Conservation (phyloP, 2,888 invertebrate species). For the Drosophila peninsularis region DNA sequence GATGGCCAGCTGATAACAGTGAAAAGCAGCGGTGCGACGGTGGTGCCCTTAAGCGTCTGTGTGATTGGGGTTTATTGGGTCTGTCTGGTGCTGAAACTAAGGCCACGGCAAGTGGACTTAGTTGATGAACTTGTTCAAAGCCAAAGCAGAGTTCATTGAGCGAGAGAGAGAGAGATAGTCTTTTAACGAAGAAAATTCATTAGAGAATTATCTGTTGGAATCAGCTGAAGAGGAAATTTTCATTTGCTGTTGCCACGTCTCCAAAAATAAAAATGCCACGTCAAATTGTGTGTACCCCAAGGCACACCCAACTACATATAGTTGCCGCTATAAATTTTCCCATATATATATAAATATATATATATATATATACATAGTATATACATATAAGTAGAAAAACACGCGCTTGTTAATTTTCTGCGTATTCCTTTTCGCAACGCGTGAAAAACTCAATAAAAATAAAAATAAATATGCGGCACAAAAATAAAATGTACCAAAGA, state of each 20-base stretch:
- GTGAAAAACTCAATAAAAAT: constrained; percentile 53
- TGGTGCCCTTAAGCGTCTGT: constrained; percentile 26
- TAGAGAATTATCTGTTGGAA: constrained; percentile 11
- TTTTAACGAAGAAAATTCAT: constrained; percentile 3
- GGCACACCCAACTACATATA: constrained; percentile 1
- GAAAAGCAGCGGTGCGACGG: constrained; percentile 4
- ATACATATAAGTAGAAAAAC: constrained; percentile 38
- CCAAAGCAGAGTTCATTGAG: constrained; percentile 11
- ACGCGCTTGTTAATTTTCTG: constrained; percentile 59
- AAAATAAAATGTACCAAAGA: constrained; percentile 47
- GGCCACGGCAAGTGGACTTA: constrained; percentile 43
- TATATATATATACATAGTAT: constrained; percentile 4
- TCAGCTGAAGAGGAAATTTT: constrained; percentile 19
- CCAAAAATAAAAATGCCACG: constrained; percentile 42
- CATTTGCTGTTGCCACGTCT: constrained; percentile 42
- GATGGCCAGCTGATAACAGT: constrained; percentile 46
- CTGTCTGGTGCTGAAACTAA: constrained; percentile 24
- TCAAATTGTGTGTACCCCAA: constrained; percentile 5
- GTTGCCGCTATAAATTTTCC: constrained; percentile 27
- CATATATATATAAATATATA: constrained; percentile 18
- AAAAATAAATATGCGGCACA: constrained; percentile 28
- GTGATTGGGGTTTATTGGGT: constrained; percentile 15
- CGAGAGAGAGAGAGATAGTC: constrained; percentile 1
- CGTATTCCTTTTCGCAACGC: constrained; percentile 43
- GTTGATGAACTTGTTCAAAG: constrained; percentile 54